Conservation (phyloP, 2,888 invertebrate genomes). For the Temnothorax ravouxi region DNA sequence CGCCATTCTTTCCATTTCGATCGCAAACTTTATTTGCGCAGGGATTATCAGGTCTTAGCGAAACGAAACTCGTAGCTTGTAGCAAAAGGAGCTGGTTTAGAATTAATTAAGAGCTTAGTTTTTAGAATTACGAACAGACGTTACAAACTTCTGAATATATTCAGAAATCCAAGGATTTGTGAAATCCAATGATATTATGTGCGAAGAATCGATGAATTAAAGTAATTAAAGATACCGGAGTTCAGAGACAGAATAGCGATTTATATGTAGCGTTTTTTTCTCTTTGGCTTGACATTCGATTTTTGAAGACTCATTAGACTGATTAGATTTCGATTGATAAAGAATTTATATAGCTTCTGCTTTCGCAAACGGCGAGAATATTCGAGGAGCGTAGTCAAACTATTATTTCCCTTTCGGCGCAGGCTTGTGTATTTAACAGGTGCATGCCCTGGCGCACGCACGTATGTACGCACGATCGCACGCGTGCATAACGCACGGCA, state of each 20-base stretch:
- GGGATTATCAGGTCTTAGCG: slow-evolving; percentile 20
- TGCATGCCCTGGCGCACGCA: not conserved
- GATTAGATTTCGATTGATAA: slow-evolving; percentile 3
- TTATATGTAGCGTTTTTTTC: not conserved
- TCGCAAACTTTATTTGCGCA: slow-evolving; percentile 38
- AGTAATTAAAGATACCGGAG: not conserved
- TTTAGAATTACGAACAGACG: not conserved
- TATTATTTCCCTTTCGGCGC: slow-evolving; percentile 14
- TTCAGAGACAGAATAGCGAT: not conserved
- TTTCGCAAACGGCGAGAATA: not conserved
- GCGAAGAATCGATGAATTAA: not conserved
- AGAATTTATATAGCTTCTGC: not conserved
- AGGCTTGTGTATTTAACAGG: slow-evolving; percentile 29
- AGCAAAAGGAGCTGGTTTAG: not conserved
- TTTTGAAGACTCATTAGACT: not conserved
- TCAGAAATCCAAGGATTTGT: not conserved
- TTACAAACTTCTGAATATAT: not conserved
- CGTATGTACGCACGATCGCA: not conserved
- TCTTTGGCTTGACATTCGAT: not conserved
- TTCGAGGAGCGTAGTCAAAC: not conserved
- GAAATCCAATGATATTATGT: not conserved
- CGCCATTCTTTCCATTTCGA: slow-evolving; percentile 31
- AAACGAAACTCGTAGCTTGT: slow-evolving; percentile 17
- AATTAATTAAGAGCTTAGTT: not conserved
- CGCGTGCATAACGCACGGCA: not conserved